A percentile compares a stretch with the other conserved stretches of the same genome.
Evolutionary conservation across 2,113 vertebrate genomes (phyloP).

Genomic region (Astatoreochromis straeleni): DNA sequence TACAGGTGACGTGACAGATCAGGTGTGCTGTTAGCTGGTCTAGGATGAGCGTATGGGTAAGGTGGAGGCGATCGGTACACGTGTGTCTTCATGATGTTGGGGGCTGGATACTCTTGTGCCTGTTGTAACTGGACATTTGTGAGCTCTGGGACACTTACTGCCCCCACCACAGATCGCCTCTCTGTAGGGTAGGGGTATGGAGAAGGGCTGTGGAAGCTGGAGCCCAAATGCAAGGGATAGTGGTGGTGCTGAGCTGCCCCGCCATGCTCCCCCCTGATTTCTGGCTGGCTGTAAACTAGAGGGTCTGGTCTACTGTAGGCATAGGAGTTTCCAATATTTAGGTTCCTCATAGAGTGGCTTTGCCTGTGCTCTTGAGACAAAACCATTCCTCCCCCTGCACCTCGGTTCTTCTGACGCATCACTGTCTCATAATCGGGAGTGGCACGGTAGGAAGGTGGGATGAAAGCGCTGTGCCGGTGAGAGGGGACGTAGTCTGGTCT

Average conservation of each 20-base stretch:
- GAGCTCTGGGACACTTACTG: constrained; percentile 92
- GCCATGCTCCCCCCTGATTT: constrained; percentile 88
- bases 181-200: constrained; percentile 85
- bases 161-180: constrained; percentile 85
- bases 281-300: constrained; percentile 95
- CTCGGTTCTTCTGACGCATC: constrained; percentile 88
- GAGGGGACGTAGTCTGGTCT: constrained; percentile 86
- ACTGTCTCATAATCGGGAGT: constrained; percentile 96
- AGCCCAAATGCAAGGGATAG: constrained; percentile 84
- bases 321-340: constrained; percentile 88
- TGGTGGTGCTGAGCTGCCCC: constrained; percentile 67
- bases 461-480: constrained; percentile 89
- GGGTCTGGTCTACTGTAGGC: constrained; percentile 92
- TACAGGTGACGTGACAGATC: constrained; percentile 91
- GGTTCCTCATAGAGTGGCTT: constrained; percentile 92
- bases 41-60: constrained; percentile 80
- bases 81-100: constrained; percentile 93
- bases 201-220: constrained; percentile 89
- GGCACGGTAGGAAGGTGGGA: constrained; percentile 92
- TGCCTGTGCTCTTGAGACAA: constrained; percentile 80
- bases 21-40: constrained; percentile 95
- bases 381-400: constrained; percentile 64
- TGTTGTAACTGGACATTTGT: constrained; percentile 94
- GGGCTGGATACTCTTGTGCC: constrained; percentile 88
- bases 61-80: constrained; percentile 93